phyloP scores from a whole-genome alignment of 2,113 vertebrate species.

The Pteropus alecto region DNA sequence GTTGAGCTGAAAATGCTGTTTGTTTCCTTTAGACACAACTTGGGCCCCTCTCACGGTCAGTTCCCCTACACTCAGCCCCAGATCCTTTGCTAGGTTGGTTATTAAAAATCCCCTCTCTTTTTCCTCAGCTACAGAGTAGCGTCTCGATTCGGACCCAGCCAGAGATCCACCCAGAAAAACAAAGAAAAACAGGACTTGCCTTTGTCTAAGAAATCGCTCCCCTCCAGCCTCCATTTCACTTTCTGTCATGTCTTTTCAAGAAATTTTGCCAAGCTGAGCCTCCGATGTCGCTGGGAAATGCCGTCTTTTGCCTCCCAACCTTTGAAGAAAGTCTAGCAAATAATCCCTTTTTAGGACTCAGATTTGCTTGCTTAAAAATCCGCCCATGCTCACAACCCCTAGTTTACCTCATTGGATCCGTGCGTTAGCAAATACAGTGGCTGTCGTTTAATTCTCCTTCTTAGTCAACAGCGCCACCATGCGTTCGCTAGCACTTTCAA shows the following conservation, averaged over 20 bases:
- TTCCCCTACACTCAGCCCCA: constrained; percentile 42
- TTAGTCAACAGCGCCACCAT: constrained; percentile 71
- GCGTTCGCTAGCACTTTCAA: constrained; percentile 16
- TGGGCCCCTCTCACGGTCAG: constrained; percentile 3
- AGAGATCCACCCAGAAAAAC: constrained; percentile 54
- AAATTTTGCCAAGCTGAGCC: neutral
- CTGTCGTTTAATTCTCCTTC: constrained; percentile 29
- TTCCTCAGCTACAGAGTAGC: constrained; percentile 85
- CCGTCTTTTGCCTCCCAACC: neutral
- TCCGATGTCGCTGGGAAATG: neutral
- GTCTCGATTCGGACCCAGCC: constrained; percentile 57
- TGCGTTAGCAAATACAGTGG: neutral
- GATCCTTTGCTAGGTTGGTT: constrained; percentile 52
- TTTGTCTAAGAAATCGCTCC: constrained; percentile 50
- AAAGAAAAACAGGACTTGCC: constrained; percentile 71
- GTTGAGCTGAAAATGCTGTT: constrained; percentile 31
- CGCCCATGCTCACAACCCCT: neutral
- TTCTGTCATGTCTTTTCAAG: neutral
- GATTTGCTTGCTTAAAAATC: constrained; percentile 10
- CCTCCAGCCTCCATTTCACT: constrained; percentile 28
- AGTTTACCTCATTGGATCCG: neutral
- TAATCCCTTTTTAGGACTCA: neutral
- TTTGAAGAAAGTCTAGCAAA: neutral
- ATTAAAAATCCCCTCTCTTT: constrained; percentile 61
- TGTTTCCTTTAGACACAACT: constrained; percentile 40